Evolutionary conservation across 1,140 invertebrate species (phyloP).

Genomic region (Aethina tumida): DNA sequence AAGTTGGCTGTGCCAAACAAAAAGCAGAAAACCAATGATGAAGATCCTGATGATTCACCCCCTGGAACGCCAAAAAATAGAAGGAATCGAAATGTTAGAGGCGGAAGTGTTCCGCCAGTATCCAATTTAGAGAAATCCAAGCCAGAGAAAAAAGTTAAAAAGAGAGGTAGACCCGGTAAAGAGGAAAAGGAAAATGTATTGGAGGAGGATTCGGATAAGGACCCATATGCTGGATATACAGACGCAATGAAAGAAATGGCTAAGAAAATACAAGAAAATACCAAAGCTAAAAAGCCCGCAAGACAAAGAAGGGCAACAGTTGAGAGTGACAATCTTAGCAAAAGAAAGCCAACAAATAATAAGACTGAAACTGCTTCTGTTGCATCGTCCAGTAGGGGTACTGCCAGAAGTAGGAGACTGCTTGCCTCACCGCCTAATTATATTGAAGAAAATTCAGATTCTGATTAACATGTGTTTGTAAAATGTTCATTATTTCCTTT

Average conservation of each 20-base stretch:
- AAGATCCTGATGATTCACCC: slow-evolving; percentile 8
- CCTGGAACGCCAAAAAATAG: too few species aligned
- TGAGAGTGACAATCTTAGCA: not conserved
- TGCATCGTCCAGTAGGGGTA: not conserved
- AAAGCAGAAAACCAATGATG: slow-evolving; percentile 7
- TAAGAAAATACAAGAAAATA: slow-evolving; percentile 2
- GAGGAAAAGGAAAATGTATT: too few species aligned
- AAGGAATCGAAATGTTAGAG: not conserved
- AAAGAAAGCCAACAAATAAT: not conserved
- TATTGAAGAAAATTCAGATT: slow-evolving; percentile 1
- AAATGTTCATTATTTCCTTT: not conserved
- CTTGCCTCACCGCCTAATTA: not conserved
- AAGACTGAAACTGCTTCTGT: not conserved
- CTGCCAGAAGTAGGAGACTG: not conserved
- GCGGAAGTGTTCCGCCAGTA: not conserved
- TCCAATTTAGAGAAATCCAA: not conserved
- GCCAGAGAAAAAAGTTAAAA: not conserved
- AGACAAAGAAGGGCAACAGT: slow-evolving; percentile 1
- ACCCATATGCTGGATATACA: too few species aligned
- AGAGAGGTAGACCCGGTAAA: not conserved
- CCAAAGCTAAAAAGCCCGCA: not conserved
- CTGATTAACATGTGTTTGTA: not conserved
- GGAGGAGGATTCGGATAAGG: too few species aligned
- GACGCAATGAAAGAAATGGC: slow-evolving; percentile 10
- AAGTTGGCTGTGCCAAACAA: too few species aligned